phyloP scores from a whole-genome alignment of 2,113 vertebrate species.

The Theristicus caerulescens region DNA sequence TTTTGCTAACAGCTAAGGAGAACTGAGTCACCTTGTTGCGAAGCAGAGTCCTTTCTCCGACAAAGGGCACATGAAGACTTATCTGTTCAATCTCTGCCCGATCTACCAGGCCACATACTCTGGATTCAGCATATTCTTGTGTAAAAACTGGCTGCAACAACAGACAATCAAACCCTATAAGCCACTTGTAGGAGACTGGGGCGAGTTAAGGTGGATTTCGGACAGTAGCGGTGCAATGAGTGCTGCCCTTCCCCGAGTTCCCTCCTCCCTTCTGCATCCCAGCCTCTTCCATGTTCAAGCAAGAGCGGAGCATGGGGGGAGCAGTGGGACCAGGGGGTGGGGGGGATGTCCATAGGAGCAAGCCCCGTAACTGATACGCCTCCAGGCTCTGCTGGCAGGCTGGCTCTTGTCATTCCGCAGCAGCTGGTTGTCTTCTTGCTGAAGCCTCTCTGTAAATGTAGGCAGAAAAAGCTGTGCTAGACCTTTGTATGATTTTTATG shows the following conservation, averaged over 20 bases:
- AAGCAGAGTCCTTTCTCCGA: neutral
- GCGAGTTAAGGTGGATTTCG: neutral
- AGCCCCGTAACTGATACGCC: accelerated
- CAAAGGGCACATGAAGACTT: accelerated
- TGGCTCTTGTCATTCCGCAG: neutral
- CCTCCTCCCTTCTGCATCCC: neutral
- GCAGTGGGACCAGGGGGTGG: accelerated
- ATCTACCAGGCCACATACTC: neutral
- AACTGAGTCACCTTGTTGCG: accelerated
- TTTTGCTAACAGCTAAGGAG: neutral
- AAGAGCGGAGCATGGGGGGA: neutral
- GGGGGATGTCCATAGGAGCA: neutral
- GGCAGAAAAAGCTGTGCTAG: neutral
- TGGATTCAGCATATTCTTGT: neutral
- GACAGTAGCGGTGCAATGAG: accelerated
- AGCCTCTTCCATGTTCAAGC: accelerated
- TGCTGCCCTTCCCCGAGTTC: accelerated
- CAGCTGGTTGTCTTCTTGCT: neutral
- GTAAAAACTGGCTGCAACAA: neutral
- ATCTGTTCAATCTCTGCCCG: accelerated
- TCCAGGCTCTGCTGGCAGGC: neutral
- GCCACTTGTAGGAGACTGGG: neutral
- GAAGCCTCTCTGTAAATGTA: neutral
- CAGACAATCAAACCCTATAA: neutral
- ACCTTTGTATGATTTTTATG: neutral